Evolutionary conservation across 2,797 vertebrate genomes (phyloP).

Genomic region (Ambastaia sidthimunki): DNA sequence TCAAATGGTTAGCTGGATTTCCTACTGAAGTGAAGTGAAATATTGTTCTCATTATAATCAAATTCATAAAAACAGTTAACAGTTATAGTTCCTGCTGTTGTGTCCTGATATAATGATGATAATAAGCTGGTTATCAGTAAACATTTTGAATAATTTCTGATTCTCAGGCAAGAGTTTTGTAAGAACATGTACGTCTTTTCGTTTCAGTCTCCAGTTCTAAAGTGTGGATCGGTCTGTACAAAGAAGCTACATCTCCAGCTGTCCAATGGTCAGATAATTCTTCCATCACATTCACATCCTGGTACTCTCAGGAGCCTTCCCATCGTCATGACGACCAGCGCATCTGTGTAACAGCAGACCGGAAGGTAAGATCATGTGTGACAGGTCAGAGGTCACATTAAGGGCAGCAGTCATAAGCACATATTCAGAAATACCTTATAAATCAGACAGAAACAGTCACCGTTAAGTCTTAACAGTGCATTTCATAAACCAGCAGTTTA

Average conservation of each 20-base stretch:
- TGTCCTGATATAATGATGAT: neutral
- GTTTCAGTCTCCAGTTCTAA: slow-evolving; percentile 45
- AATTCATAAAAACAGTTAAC: neutral
- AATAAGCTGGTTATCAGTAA: neutral
- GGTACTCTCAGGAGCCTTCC: slow-evolving; percentile 85
- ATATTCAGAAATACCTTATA: neutral
- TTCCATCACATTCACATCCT: slow-evolving; percentile 83
- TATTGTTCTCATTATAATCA: neutral
- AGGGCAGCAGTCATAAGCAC: slow-evolving; percentile 1
- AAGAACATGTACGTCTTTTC: neutral
- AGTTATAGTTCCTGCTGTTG: neutral
- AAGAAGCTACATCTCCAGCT: slow-evolving; percentile 66
- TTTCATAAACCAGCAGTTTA: neutral
- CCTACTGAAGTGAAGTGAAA: neutral
- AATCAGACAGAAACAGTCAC: slow-evolving; percentile 15
- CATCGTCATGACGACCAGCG: slow-evolving; percentile 70
- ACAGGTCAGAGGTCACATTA: slow-evolving; percentile 24
- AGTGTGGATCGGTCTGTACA: slow-evolving; percentile 90
- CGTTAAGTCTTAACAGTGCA: neutral
- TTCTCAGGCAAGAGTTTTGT: no score
- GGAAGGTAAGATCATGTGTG: slow-evolving; percentile 71
- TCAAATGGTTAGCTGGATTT: slow-evolving; percentile 78
- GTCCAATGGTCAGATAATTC: slow-evolving; percentile 89
- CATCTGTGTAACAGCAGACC: slow-evolving; percentile 82
- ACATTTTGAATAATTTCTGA: no score